Percentiles rank a stretch among this genome's conserved stretches.
phyloP scores from a whole-genome alignment of 2,888 invertebrate species.

The Emmelina monodactyla region DNA sequence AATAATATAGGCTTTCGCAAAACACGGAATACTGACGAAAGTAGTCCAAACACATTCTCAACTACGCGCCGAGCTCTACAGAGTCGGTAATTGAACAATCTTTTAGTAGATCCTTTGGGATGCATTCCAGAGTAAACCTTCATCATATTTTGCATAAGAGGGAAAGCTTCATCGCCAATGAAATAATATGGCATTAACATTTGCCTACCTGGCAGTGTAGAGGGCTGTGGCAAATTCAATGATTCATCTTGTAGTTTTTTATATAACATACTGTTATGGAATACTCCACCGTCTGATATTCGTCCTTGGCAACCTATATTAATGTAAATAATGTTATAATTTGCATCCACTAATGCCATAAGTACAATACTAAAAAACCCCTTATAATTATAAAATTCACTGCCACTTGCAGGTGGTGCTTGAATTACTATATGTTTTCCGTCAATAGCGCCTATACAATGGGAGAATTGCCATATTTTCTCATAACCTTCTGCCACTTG shows the following conservation, averaged over 20 bases:
- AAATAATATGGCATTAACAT: slow-evolving; percentile 16
- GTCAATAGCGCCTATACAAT: slow-evolving; percentile 13
- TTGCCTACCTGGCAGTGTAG: slow-evolving; percentile 12
- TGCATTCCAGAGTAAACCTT: slow-evolving; percentile 17
- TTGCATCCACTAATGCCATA: slow-evolving; percentile 13
- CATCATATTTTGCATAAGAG: slow-evolving; percentile 14
- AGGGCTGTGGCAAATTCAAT: slow-evolving; percentile 12
- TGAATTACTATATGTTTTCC: slow-evolving; percentile 15
- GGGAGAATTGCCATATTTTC: slow-evolving; percentile 13
- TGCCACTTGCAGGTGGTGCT: slow-evolving; percentile 12
- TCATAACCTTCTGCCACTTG: slow-evolving; percentile 12
- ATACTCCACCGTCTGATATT: slow-evolving; percentile 17
- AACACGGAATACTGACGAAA: no score
- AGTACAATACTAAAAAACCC: slow-evolving; percentile 12
- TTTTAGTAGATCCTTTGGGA: slow-evolving; percentile 15
- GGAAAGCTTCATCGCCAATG: slow-evolving; percentile 17
- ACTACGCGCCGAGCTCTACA: slow-evolving; percentile 17
- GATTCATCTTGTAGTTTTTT: slow-evolving; percentile 11
- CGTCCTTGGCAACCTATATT: slow-evolving; percentile 17
- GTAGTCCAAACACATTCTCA: slow-evolving; percentile 17
- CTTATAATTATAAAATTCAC: slow-evolving; percentile 15
- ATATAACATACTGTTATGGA: slow-evolving; percentile 12
- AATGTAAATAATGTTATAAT: slow-evolving; percentile 15
- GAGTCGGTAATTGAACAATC: slow-evolving; percentile 18
- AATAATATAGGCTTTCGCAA: no score